Base-by-base conservation (phyloP, 2,888 invertebrate species). In the Dimorphilus gyrociliatus region DNA sequence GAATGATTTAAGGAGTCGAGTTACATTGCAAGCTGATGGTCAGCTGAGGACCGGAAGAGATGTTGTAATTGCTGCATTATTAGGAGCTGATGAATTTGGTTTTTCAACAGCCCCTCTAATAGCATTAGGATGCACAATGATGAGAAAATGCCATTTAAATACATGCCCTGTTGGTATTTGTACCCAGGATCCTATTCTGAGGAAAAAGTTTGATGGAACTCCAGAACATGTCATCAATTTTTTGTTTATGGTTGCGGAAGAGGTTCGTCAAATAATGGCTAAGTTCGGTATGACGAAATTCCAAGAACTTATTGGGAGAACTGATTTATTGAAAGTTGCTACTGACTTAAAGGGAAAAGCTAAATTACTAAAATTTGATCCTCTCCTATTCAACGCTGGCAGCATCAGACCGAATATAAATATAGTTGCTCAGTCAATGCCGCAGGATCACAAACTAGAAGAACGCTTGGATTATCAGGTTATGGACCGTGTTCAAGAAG, bases 101-200 rank as follows among this genome's bases (percentile, higher is more conserved):
- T 86, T 97, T 68, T 90, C 90, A 58, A 97, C 97, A 1, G 94
- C 92, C 2, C 94, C 97, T 0, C 70, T 97, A 30, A 92, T 97
- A 52, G 88, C 82, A 2, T 75, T 97, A 65, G 97, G 97, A 3
- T 97, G 97, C 56, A 97, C 92, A 1, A 97, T 97, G 97, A 97
- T 97, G 97, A 72, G 97, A 34, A 97, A 97, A 62, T 97, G 97
- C 53, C 97, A 97, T 63, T 68, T 97, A 47, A 97, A 97, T 66
- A 97, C 94, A 5, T 97, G 97, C 45, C 97, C 97, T 0, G 97
- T 97, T 36, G 97, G 97, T 38, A 82, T 97, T 51, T 94, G 94
- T 2, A 97, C 97, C 0, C 97, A 67, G 63, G 97, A 97, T 68
- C 94, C 94, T 0, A 72, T 78, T 10, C 69, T 97, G 28, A 71